These are phyloP conservation scores for Takifugu ocellatus DNA, from an alignment of 2,797 vertebrate species.

Conservation along the genomic window DNA sequence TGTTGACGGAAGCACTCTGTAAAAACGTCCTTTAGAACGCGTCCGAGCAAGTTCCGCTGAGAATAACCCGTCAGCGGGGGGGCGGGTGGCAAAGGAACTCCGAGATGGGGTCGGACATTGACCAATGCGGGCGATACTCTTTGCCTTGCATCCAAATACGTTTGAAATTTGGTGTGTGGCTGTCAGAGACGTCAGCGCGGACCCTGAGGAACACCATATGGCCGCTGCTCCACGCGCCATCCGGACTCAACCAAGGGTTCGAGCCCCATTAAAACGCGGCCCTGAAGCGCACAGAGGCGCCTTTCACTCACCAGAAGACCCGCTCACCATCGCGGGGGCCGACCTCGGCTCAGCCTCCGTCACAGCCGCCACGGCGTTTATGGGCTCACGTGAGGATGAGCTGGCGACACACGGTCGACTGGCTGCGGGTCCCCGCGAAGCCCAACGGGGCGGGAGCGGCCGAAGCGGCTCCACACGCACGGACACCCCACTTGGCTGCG, in stretches of 20 bases:
- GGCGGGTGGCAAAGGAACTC: conserved; percentile 34
- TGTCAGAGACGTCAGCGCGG: conserved; percentile 28
- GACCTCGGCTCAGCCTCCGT: too few relatives aligned
- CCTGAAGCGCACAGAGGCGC: too few relatives aligned
- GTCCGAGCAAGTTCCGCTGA: conserved; percentile 13
- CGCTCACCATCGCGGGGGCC: too few relatives aligned
- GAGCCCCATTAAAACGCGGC: conserved; percentile 5
- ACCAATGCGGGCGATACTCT: conserved; percentile 43
- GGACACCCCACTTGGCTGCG: neutral
- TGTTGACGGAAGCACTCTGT: conserved; percentile 20
- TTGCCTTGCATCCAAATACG: conserved; percentile 25
- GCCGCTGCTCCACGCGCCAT: conserved; percentile 5
- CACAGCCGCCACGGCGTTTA: too few relatives aligned
- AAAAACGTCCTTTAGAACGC: conserved; percentile 1
- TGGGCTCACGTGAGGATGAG: too few relatives aligned
- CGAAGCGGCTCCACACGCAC: too few relatives aligned
- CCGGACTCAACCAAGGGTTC: neutral
- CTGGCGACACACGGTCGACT: too few relatives aligned
- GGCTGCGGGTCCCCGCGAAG: too few relatives aligned
- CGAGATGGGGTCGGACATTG: conserved; percentile 32
- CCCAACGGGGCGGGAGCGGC: too few relatives aligned
- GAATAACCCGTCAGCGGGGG: conserved; percentile 16
- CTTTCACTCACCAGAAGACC: too few relatives aligned
- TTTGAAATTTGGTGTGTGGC: neutral
- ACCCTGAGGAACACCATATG: conserved; percentile 26